Evolutionary conservation across 2,113 vertebrate genomes (phyloP), one percentile per base, ranked within the genome.

Genomic region (Paracanthobrama guichenoti): DNA sequence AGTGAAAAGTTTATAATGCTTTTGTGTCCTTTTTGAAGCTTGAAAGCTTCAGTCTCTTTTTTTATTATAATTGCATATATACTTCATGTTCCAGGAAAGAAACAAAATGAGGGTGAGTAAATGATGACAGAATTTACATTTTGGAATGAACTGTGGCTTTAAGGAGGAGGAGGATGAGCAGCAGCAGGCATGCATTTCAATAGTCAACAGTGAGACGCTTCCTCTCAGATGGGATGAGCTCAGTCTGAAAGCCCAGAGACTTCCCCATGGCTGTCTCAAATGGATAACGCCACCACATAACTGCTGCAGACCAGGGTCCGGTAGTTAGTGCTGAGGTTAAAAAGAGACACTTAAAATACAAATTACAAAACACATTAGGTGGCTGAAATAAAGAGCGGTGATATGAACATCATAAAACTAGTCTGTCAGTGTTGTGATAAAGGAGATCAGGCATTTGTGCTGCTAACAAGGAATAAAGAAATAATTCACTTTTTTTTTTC

Each of bases 231-330:
- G 62, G 88, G 90, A 91, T 90, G 88, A 89, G 87, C 76, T 31
- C 74, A 81, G 83, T 88, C 89, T 84, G 81, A 87, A 90, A 88
- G 86, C 90, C 82, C 86, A 55, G 84, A 86, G 84, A 89, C 89
- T 83, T 82, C 89, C 83, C 62, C 76, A 22, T 53, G 77, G 59
- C 88, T 88, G 69, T 86, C 84, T 88, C 87, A 64, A 86, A 89
- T 84, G 88, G 77, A 85, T 79, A 88, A 87, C 84, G 79, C 71
- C 83, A 88, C 85, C 88, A 88, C 90, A 91, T 87, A 90, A 78
- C 88, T 89, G 91, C 91, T n/a, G n/a, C 91, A 88, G 72, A 86
- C 85, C 53, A 71, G 79, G 86, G 90, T 88, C 88, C 86, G 88
- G 87, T 75, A 82, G 87, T 92, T 74, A 75, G 55, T 77, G 73